Evolutionary conservation across 2,797 vertebrate genomes (phyloP), one percentile per base, ranked within the genome.

Genomic region (Alca torda): DNA sequence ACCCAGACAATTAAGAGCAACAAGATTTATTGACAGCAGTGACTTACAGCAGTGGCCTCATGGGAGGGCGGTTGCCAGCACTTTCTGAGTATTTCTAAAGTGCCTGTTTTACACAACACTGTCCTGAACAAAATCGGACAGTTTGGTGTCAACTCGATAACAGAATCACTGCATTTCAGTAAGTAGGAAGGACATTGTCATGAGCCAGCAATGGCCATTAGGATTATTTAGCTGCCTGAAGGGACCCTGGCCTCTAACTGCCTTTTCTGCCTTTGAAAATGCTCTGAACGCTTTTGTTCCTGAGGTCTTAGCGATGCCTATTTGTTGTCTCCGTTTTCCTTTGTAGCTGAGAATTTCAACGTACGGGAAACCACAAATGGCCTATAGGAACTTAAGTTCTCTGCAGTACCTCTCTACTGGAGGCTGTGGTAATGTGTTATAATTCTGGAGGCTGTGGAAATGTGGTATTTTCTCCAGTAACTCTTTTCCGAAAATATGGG

Each of bases 1-100:
- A 77, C 48, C 43, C 35, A 93, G 91, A 94, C 83, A 90, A 82
- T 93, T 84, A 90, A 90, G 65, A 91, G n/a, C 61, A 91, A 76
- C n/a, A 54, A 50, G 30, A 93, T 90, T 78, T 84, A 87, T 50
- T 87, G 75, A 77, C 60, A 87, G 75, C 39, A 28, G 56, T 76
- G 81, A 53, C 45, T 89, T 86, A 30, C 11, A 84, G 45, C 18
- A n/a, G 50, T 26, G 31, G 19, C 23, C 93, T 76, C 39, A 17
- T 7, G 46, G 54, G 35, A 93, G 25, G 54, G 61, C 2, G 14
- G 16, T n/a, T 93, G 74, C 68, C 68, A 84, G 67, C 43, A 41
- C 25, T 79, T 82, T 65, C 46, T 68, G 10, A 67, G 41, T 39
- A 43, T 73, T 94, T 56, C 59, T 69, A 3, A 93, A 73, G 26